phyloP scores from a whole-genome alignment of 2,797 vertebrate species.

The Diplodus sargus region DNA sequence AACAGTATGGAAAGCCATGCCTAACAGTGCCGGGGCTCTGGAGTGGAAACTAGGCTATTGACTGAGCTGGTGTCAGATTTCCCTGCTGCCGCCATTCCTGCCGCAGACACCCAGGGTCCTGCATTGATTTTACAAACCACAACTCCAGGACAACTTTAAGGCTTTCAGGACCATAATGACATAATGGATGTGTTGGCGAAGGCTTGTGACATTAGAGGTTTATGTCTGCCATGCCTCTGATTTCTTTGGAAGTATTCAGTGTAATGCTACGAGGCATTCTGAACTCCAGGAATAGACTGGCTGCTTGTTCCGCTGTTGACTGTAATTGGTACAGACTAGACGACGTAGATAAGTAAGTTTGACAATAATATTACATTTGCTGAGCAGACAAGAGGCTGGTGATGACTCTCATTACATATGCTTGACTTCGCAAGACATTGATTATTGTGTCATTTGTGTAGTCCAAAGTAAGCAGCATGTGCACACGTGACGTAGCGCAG shows the following conservation, averaged over 20 bases:
- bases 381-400: not conserved
- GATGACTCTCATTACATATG: constrained; percentile 3
- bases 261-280: constrained; percentile 38
- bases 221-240: constrained; percentile 25
- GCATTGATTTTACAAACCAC: constrained; percentile 75
- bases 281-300: constrained; percentile 60
- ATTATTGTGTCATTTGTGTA: constrained; percentile 11
- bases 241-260: constrained; percentile 40
- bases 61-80: constrained; percentile 79
- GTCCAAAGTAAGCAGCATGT: not conserved
- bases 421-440: not conserved
- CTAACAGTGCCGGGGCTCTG: constrained; percentile 36
- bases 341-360: constrained; percentile 36
- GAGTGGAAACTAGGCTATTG: constrained; percentile 64
- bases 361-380: constrained; percentile 14
- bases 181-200: constrained; percentile 61
- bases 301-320: constrained; percentile 26
- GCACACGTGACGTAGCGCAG: not conserved
- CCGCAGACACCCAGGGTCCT: constrained; percentile 61
- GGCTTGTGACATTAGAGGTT: constrained; percentile 41
- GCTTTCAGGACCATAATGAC: constrained; percentile 56
- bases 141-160: constrained; percentile 57
- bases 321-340: constrained; percentile 43
- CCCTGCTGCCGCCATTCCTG: constrained; percentile 65
- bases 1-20: constrained; percentile 32